phyloP scores from a whole-genome alignment of 1,140 invertebrate genomes.

The Aleiodes sp. region DNA sequence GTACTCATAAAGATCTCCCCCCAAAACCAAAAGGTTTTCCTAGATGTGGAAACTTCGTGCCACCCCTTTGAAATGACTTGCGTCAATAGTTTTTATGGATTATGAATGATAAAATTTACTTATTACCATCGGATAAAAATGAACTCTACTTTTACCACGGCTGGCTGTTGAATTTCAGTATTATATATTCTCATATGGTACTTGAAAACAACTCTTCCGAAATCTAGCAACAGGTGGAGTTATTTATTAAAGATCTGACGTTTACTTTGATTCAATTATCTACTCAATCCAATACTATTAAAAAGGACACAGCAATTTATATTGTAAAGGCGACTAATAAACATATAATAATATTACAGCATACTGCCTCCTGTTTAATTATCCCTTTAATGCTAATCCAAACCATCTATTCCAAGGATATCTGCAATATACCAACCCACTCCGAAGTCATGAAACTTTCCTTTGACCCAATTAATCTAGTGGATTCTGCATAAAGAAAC shows the following conservation, averaged over 20 bases:
- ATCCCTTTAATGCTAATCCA: neutral
- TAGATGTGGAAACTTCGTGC: neutral
- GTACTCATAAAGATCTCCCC: neutral
- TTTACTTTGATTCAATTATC: no score
- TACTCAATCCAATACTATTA: neutral
- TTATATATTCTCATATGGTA: no score
- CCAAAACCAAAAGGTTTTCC: neutral
- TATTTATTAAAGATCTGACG: no score
- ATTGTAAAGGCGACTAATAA: neutral
- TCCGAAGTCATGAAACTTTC: slow-evolving; percentile 22
- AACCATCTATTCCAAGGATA: neutral
- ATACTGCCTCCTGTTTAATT: neutral
- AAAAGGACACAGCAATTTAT: neutral
- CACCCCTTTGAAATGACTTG: neutral
- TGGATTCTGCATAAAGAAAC: neutral
- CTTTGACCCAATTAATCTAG: slow-evolving; percentile 19
- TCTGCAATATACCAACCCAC: neutral
- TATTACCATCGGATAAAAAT: no score
- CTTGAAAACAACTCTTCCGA: no score
- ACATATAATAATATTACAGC: no score
- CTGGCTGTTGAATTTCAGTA: no score
- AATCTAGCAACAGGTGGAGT: no score
- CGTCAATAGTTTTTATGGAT: no score
- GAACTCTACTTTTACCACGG: no score
- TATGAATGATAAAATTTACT: no score